phyloP scores from a whole-genome alignment of 1,140 invertebrate species.

The Eupristina koningsbergeri region DNA sequence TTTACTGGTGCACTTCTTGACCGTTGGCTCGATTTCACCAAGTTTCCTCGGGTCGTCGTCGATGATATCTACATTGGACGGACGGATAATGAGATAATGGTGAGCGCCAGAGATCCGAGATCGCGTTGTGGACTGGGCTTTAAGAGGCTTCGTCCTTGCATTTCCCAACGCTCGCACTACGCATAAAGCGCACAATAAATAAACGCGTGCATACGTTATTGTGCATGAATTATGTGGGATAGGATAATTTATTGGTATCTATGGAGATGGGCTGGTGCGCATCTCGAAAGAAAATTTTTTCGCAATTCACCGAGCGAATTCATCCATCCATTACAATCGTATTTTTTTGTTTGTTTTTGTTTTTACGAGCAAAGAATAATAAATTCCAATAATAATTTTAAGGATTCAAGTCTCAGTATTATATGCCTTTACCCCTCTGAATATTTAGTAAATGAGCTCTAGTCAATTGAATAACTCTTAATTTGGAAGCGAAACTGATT shows the following conservation, averaged over 20 bases:
- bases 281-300: neutral
- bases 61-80: neutral
- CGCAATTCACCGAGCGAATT: neutral
- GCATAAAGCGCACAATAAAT: conserved; percentile 5
- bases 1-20: too few species aligned
- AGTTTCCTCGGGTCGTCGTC: too few species aligned
- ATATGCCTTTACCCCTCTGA: too few species aligned
- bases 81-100: neutral
- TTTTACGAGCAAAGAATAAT: too few species aligned
- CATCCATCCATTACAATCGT: conserved; percentile 1
- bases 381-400: too few species aligned
- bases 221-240: conserved; percentile 16
- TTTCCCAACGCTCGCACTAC: conserved; percentile 5
- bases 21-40: too few species aligned
- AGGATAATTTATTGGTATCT: neutral
- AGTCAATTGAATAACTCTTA: too few species aligned
- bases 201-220: neutral
- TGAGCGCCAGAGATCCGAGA: neutral
- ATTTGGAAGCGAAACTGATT: too few species aligned
- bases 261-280: neutral
- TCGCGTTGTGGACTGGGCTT: neutral
- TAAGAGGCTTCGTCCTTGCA: conserved; percentile 4
- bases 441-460: too few species aligned
- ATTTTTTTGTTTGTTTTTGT: too few species aligned
- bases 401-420: too few species aligned